Conservation (phyloP, 2,113 vertebrate species). For the Damaliscus lunatus region DNA sequence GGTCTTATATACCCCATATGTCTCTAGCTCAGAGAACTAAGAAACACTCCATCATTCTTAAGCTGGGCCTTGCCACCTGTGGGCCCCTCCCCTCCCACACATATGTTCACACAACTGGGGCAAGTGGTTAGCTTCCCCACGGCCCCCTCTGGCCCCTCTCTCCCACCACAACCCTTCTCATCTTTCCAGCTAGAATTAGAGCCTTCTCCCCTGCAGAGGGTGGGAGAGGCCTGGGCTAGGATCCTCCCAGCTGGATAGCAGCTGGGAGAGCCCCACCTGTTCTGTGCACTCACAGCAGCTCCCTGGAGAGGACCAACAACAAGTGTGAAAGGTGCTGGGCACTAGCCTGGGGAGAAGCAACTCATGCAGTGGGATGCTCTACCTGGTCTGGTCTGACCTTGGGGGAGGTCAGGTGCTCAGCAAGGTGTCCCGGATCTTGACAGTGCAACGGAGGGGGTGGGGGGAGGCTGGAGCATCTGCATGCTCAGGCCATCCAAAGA, state of each 20-base stretch:
- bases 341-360: neutral
- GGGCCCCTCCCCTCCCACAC: neutral
- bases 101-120: conserved; percentile 12
- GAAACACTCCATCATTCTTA: conserved; percentile 52
- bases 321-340: neutral
- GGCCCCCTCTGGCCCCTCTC: neutral
- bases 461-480: neutral
- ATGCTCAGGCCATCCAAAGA: neutral
- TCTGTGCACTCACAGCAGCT: neutral
- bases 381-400: neutral
- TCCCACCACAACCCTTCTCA: neutral
- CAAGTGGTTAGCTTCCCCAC: neutral
- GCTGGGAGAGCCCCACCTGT: conserved; percentile 34
- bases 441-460: rapidly evolving
- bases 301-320: neutral
- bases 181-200: conserved; percentile 24
- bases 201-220: neutral
- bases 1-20: conserved; percentile 55
- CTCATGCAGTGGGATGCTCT: neutral
- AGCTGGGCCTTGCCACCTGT: conserved; percentile 40
- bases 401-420: neutral
- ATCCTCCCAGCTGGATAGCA: conserved; percentile 43
- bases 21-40: conserved; percentile 46
- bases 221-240: neutral
- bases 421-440: neutral